A percentile compares a stretch with the other conserved stretches of the same genome.
Conservation (phyloP, 1,140 invertebrate genomes). For the Microplitis demolitor region DNA sequence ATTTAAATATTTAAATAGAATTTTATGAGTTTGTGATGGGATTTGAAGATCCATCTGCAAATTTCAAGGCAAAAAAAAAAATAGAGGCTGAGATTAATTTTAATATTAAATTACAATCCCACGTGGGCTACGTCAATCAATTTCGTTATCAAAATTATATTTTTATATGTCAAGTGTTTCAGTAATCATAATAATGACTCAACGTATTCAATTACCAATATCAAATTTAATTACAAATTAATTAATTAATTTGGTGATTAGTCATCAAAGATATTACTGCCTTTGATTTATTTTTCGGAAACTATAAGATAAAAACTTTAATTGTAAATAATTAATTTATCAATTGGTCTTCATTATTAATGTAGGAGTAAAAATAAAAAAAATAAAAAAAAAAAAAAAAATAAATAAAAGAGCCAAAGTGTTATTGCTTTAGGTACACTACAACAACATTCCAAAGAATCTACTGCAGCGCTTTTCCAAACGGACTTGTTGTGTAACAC, state of each 20-base stretch:
- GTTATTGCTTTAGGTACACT: background rate
- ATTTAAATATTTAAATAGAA: too few species aligned
- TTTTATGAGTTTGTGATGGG: too few species aligned
- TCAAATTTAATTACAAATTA: background rate
- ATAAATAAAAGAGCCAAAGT: background rate
- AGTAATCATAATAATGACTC: too few species aligned
- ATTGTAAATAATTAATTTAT: background rate
- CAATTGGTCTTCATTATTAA: background rate
- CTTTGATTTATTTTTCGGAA: background rate
- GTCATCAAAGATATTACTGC: background rate
- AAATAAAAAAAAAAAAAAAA: background rate
- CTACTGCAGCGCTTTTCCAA: conserved; percentile 16
- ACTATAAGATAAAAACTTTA: background rate
- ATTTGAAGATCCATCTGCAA: too few species aligned
- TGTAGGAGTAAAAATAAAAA: background rate
- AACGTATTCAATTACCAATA: too few species aligned
- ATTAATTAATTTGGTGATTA: background rate
- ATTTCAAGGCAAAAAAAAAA: too few species aligned
- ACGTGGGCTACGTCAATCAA: too few species aligned
- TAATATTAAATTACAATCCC: too few species aligned
- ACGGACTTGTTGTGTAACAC: background rate
- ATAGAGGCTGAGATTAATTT: too few species aligned
- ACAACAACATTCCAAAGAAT: background rate
- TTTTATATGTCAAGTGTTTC: too few species aligned
- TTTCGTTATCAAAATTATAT: too few species aligned